Evolutionary conservation across 2,888 invertebrate genomes (phyloP).

Genomic region (Alloplasta piceator): DNA sequence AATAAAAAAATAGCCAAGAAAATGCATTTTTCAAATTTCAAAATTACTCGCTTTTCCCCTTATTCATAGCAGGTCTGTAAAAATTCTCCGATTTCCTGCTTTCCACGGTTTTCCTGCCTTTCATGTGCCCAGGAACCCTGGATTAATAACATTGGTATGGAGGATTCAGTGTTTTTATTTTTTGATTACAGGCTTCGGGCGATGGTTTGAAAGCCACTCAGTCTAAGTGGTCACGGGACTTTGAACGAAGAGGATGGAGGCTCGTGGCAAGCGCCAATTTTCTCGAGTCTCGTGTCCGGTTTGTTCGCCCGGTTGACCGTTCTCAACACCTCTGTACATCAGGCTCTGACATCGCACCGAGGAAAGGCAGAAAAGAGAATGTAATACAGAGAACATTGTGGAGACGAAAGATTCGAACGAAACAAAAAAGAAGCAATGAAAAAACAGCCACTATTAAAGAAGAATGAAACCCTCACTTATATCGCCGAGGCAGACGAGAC

Average conservation of each 20-base stretch:
- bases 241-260: conserved; percentile 21
- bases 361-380: conserved; percentile 16
- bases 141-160: too few species aligned
- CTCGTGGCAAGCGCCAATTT: conserved; percentile 44
- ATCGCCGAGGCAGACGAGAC: conserved; percentile 22
- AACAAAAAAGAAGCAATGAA: conserved; percentile 6
- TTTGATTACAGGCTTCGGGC: conserved; percentile 39
- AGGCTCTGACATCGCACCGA: conserved; percentile 25
- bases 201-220: conserved; percentile 41
- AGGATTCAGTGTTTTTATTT: background rate
- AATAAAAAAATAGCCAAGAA: too few species aligned
- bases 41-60: too few species aligned
- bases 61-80: too few species aligned
- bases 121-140: too few species aligned
- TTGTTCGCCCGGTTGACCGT: conserved; percentile 39
- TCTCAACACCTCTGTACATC: conserved; percentile 43
- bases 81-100: too few species aligned
- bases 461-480: conserved; percentile 45
- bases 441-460: conserved; percentile 13
- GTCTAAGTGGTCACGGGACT: conserved; percentile 43
- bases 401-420: background rate
- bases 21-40: too few species aligned
- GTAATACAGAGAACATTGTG: background rate
- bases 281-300: conserved; percentile 25
- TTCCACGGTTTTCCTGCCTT: too few species aligned